These are phyloP conservation scores for Xenus cinereus DNA, from an alignment of 2,113 vertebrate genomes.

Conservation along the genomic window DNA sequence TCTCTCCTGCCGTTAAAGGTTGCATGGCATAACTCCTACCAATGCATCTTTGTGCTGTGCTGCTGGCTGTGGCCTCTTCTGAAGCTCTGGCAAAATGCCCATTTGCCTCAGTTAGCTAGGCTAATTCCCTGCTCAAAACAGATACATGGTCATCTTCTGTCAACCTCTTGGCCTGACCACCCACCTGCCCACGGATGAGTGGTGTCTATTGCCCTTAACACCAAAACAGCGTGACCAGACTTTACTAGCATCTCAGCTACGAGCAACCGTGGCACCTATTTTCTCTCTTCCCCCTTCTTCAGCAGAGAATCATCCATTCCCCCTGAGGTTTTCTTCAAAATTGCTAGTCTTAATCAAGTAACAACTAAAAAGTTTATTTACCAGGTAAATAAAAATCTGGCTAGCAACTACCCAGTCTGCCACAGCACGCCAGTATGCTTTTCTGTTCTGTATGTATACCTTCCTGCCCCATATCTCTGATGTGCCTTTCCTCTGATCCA, in stretches of 20 bases:
- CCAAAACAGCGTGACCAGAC: not conserved
- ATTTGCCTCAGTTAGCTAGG: not conserved
- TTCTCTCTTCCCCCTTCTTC: not conserved
- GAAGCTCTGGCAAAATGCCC: not conserved
- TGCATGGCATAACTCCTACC: not conserved
- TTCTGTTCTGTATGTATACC: not conserved
- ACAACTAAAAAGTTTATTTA: not conserved
- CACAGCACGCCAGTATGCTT: not conserved
- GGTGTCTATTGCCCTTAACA: not conserved
- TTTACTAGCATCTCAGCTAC: not conserved
- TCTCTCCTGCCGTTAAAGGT: rapidly evolving
- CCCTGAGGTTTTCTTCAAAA: not conserved
- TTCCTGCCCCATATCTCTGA: not conserved
- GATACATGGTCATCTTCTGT: not conserved
- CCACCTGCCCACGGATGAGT: not conserved
- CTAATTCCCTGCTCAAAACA: not conserved
- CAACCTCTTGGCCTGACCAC: not conserved
- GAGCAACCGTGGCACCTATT: not conserved
- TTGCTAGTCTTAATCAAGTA: not conserved
- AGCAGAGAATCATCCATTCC: not conserved
- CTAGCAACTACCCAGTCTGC: not conserved
- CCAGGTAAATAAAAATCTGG: not conserved
- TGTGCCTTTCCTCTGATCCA: not conserved
- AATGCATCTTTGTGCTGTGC: not conserved
- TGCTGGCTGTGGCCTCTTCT: not conserved